Evolutionary conservation across 2,888 invertebrate species (phyloP).

Genomic region (Limenitis camilla): DNA sequence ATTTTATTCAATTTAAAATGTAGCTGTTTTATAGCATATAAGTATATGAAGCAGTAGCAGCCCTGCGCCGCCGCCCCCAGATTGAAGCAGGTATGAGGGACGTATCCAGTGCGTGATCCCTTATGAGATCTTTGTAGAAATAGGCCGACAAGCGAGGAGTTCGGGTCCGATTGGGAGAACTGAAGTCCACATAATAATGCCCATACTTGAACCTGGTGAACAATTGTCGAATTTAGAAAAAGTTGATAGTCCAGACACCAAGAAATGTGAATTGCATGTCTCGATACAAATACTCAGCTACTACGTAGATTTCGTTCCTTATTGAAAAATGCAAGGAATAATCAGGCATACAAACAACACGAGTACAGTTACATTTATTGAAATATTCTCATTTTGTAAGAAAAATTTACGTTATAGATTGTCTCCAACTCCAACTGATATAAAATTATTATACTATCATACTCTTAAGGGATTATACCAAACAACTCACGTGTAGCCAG

Average conservation of each 20-base stretch:
- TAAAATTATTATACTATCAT: too few relatives aligned
- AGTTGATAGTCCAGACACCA: not conserved
- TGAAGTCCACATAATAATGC: not conserved
- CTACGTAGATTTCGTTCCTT: too few relatives aligned
- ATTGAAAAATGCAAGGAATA: too few relatives aligned
- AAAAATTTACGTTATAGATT: too few relatives aligned
- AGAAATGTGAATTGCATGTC: too few relatives aligned
- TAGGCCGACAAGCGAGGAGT: not conserved
- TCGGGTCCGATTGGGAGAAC: not conserved
- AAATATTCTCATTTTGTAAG: too few relatives aligned
- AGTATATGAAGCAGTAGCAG: not conserved
- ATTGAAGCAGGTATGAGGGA: not conserved
- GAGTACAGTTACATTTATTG: too few relatives aligned
- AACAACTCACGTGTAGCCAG: not conserved
- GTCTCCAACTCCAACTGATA: too few relatives aligned
- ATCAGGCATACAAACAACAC: too few relatives aligned
- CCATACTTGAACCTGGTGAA: not conserved
- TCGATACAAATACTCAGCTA: too few relatives aligned
- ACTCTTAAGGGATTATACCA: not conserved
- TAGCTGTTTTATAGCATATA: not conserved
- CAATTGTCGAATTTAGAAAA: not conserved
- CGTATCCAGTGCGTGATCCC: not conserved
- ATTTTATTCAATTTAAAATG: not conserved
- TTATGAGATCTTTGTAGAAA: not conserved
- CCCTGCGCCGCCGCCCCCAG: constrained; percentile 5